phyloP scores from a whole-genome alignment of 2,888 invertebrate species.

The Apamea sordens region DNA sequence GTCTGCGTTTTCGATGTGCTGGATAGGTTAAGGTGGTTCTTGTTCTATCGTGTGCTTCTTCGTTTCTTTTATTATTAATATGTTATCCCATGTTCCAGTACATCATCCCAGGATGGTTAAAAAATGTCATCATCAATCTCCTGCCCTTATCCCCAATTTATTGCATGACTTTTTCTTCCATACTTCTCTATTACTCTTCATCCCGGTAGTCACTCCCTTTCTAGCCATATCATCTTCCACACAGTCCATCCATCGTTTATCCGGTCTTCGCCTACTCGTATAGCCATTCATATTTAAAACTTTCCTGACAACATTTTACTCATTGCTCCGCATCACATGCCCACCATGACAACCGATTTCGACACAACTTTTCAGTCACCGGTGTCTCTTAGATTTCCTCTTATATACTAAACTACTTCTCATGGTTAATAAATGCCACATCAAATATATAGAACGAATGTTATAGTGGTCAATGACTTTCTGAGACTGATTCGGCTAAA shows the following conservation, averaged over 20 bases:
- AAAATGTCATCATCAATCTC: not conserved
- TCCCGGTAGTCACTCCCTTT: too few species aligned
- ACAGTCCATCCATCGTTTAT: not conserved
- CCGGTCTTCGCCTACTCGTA: too few species aligned
- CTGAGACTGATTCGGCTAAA: not conserved
- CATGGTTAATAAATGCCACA: not conserved
- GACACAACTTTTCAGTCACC: too few species aligned
- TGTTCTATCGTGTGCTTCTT: not conserved
- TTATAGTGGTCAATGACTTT: not conserved
- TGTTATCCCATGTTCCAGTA: not conserved
- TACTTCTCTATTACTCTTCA: too few species aligned
- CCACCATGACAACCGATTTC: not conserved
- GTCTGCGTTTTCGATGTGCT: not conserved
- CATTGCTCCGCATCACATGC: not conserved
- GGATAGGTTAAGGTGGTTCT: not conserved
- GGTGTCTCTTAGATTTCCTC: too few species aligned
- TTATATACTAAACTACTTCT: not conserved
- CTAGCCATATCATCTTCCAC: not conserved
- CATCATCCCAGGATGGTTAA: not conserved
- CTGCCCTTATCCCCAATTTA: too few species aligned
- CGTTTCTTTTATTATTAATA: not conserved
- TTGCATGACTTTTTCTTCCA: too few species aligned
- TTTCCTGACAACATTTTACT: too few species aligned
- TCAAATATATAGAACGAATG: not conserved
- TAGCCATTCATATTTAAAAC: too few species aligned